Evolutionary conservation across 2,113 vertebrate genomes (phyloP).

Genomic region (Rattus norvegicus): GRCr8 NC_086037.1:33823501-33824000

Average conservation of each 20-base stretch:
- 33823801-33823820: background rate
- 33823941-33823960: background rate
- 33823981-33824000: background rate
- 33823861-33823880: background rate
- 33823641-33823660: constrained; percentile 86
- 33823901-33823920: constrained; percentile 47
- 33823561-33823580: constrained; percentile 84
- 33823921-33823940: background rate
- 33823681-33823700: constrained; percentile 87
- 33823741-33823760: constrained; percentile 78
- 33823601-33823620: constrained; percentile 86
- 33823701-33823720: constrained; percentile 85
- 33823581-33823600: constrained; percentile 85
- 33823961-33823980: background rate
- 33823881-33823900: background rate
- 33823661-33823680: constrained; percentile 84
- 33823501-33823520: constrained; percentile 82
- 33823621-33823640: constrained; percentile 89
- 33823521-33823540: constrained; percentile 88
- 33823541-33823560: constrained; percentile 79
- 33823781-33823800: constrained; percentile 63
- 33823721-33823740: constrained; percentile 88
- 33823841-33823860: too few species aligned
- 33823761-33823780: constrained; percentile 58
- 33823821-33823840: background rate